Conservation (phyloP, 2,113 vertebrate genomes). For the Orientallactaga bullata region DNA sequence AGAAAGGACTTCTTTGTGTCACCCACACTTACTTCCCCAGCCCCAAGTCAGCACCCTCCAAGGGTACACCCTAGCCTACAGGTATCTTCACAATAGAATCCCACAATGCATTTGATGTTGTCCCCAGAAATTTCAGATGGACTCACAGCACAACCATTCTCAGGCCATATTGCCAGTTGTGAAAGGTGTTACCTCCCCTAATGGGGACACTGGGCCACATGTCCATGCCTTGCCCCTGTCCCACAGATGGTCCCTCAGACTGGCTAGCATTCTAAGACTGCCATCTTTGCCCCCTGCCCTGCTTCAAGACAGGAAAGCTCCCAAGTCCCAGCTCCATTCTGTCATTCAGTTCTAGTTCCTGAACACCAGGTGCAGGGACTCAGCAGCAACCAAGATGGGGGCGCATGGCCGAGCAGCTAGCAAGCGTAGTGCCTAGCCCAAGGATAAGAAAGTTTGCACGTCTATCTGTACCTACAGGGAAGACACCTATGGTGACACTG, state of each 20-base stretch:
- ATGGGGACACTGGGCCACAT: neutral
- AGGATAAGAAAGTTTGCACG: neutral
- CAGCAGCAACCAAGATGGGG: neutral
- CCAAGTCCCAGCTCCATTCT: too few species aligned
- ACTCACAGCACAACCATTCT: too few species aligned
- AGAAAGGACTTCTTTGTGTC: too few species aligned
- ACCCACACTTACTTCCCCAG: neutral
- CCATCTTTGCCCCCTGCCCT: neutral
- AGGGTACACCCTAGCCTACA: neutral
- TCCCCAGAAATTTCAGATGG: neutral
- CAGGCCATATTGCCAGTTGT: neutral
- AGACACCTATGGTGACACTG: neutral
- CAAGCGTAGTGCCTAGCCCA: neutral
- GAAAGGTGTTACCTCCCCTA: neutral
- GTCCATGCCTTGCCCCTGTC: neutral
- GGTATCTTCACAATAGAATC: neutral
- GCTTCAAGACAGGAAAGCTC: too few species aligned
- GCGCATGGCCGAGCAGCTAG: neutral
- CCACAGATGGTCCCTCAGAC: rapidly evolving
- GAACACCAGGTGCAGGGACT: neutral
- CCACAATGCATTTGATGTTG: neutral
- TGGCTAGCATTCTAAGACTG: too few species aligned
- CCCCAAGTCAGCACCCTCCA: neutral
- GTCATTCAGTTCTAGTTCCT: too few species aligned
- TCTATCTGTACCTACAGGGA: too few species aligned